phyloP scores from a whole-genome alignment of 2,113 vertebrate species.

The Otis tarda region DNA sequence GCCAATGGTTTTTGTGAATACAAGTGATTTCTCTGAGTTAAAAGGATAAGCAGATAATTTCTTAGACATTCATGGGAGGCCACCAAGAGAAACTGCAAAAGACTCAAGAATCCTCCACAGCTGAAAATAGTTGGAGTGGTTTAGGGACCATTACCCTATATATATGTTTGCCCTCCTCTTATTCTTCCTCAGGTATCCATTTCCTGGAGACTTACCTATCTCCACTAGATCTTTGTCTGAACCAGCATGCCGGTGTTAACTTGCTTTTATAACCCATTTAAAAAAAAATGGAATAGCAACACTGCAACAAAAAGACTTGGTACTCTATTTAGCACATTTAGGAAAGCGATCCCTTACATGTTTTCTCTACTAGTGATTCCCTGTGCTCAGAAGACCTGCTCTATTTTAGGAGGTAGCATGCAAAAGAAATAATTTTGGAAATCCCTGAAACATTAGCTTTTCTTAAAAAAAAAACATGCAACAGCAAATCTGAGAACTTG shows the following conservation, averaged over 20 bases:
- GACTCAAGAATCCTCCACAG: neutral
- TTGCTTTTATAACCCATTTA: neutral
- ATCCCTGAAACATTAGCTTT: neutral
- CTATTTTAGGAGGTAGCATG: neutral
- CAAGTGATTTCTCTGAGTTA: neutral
- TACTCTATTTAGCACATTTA: neutral
- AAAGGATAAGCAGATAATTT: neutral
- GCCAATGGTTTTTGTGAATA: neutral
- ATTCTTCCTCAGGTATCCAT: neutral
- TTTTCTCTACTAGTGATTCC: neutral
- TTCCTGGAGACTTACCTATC: neutral
- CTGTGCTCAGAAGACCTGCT: neutral
- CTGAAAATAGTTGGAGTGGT: neutral
- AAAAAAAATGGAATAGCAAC: neutral
- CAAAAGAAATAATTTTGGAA: neutral
- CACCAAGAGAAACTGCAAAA: neutral
- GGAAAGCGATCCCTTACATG: neutral
- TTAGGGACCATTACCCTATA: neutral
- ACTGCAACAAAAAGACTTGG: neutral
- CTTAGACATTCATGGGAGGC: neutral
- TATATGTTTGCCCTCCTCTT: neutral
- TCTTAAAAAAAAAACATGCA: neutral
- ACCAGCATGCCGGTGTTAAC: neutral
- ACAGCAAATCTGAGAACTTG: neutral
- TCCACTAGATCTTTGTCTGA: neutral